Percentiles rank a stretch among this genome's conserved stretches.
These are phyloP conservation scores for Pristionchus exspectatus DNA, from an alignment of 2,888 invertebrate genomes.

Conservation along the genomic window DNA sequence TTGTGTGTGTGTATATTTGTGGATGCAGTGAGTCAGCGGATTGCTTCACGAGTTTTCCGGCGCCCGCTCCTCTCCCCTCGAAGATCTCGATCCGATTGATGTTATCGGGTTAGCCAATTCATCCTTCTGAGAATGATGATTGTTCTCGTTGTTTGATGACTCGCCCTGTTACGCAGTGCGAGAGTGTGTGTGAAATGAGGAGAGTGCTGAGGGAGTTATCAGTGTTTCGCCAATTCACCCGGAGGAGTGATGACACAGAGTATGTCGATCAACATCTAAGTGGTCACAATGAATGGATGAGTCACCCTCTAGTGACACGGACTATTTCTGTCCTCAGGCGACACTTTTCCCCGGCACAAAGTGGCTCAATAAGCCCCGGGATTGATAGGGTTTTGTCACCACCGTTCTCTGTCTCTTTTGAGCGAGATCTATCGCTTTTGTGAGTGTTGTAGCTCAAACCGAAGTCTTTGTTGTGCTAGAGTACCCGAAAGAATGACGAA, in stretches of 20 bases:
- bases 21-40: background rate
- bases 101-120: background rate
- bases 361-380: background rate
- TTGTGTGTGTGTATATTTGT: background rate
- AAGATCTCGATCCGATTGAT: slow-evolving; percentile 1
- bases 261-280: slow-evolving; percentile 15
- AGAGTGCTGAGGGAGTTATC: background rate
- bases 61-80: background rate
- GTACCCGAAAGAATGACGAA: background rate
- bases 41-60: slow-evolving; percentile 22
- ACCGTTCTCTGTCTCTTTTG: background rate
- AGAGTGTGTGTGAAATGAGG: background rate
- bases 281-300: background rate
- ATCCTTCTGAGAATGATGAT: background rate
- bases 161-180: background rate
- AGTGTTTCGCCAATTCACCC: background rate
- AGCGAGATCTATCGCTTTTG: background rate
- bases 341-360: background rate
- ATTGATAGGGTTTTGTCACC: background rate
- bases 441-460: background rate
- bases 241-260: background rate
- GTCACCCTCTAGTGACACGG: background rate
- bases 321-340: slow-evolving; percentile 19
- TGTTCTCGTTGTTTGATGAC: background rate
- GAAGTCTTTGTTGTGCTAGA: background rate